Evolutionary conservation across 1,140 invertebrate genomes (phyloP), one percentile per base, ranked within the genome.

Genomic region (Plutomurus gul): DNA sequence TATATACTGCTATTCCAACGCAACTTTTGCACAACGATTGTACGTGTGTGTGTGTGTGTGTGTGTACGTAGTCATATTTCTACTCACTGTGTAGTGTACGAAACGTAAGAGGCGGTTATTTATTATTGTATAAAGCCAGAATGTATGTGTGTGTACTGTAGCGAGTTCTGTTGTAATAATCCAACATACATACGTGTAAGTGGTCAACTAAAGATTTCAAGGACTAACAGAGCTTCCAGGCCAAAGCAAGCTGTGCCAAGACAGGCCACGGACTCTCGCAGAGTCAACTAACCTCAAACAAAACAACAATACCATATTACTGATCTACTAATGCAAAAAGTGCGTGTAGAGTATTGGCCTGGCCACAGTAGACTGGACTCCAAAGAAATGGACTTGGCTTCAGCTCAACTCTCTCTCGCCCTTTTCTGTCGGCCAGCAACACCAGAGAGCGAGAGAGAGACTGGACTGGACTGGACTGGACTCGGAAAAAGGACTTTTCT

Each of bases 271-370:
- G 51, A 60, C 51, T 60, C n/a, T n/a, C 27, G 33, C 27, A 60
- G 51, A 60, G 51, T 60, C 51, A 60, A 60, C 51, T 60, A 60
- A 60, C 51, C 51, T 60, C 51, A 60, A 60, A 60, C 51, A 60
- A 27, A 60, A 60, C 51, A 60, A 60, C 51, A 22, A 60, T 60
- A 60, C 51, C 27, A 60, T 60, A 60, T 51, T 60, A 60, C 51
- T 60, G 51, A 60, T 60, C 51, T 30, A 60, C 51, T 60, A 60
- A 60, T 60, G 51, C 51, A 60, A 60, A 60, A 60, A 60, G 51
- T 60, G 51, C 51, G 51, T 60, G 51, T 60, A 27, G 16, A 30
- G 51, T 56, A 56, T 27, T 56, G 51, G 51, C 5, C 51, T 10
- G 22, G 7, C 51, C 11, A 51, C 18, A 22, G 10, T 47, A 4